Conservation (phyloP, 1,140 invertebrate genomes). For the Atta colombica region DNA sequence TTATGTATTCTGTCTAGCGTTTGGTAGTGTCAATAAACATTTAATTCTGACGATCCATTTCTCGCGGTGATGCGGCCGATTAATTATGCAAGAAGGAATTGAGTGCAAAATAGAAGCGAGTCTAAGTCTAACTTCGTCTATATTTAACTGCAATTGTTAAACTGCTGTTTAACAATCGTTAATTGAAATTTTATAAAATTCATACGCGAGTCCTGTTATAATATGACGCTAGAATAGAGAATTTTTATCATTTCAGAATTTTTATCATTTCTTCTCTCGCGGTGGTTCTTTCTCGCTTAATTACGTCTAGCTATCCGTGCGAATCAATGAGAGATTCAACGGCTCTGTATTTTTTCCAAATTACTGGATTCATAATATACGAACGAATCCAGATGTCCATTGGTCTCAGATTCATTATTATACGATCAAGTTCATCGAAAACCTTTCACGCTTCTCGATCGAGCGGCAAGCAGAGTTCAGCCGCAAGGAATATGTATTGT, state of each 20-base stretch:
- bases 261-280: neutral
- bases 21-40: constrained; percentile 2
- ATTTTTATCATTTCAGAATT: neutral
- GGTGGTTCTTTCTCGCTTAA: neutral
- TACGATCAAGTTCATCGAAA: neutral
- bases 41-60: neutral
- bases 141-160: neutral
- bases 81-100: constrained; percentile 1
- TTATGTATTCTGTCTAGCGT: neutral
- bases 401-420: neutral
- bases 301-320: neutral
- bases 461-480: neutral
- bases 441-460: neutral
- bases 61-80: neutral
- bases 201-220: neutral
- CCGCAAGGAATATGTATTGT: neutral
- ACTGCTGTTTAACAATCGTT: neutral
- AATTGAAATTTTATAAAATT: neutral
- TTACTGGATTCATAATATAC: neutral
- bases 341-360: neutral
- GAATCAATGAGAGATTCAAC: neutral
- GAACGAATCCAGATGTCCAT: neutral
- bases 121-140: neutral
- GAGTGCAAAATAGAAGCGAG: neutral
- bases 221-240: neutral